Base-by-base conservation (phyloP, 2,888 invertebrate genomes). In the Allolobophora icterica region DNA sequence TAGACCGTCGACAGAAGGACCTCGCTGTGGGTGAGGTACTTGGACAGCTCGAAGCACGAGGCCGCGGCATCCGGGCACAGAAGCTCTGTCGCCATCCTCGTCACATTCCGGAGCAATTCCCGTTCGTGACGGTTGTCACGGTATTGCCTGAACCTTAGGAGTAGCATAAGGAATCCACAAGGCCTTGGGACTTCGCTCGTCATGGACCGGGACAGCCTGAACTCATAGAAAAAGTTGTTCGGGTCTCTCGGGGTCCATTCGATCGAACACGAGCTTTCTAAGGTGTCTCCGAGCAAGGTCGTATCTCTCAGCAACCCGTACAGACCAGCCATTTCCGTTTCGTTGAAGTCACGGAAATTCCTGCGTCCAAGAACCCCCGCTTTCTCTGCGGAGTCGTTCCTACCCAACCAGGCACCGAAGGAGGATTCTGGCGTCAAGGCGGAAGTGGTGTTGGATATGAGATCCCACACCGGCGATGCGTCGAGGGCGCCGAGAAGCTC, bases 301-400 rank as follows among this genome's bases (percentile, higher is more conserved):
- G 89, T 21, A 71, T 92, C 89, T 34, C 33, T 84, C 34, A 92
- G 30, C 19, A 89, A 89, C 11, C 45, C 40, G 45, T 90, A 92
- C 45, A 92, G 87, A 6, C 92, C 92, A 21, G 33, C n/a, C 91
- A 92, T 92, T 90, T 92, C 92, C 84, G 34, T 90, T 33, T 71
- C 90, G 34, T 42, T 92, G 91, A 92, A 92, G 84, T 90, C 83
- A 4, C 87, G 87, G 35, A 87, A 87, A 35, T 87, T 87, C 87
- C 87, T 34, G 87, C 38, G 35, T 4, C 19, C n/a, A 0, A 87
- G 87, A 19, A 87, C 35, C 8, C 35, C 35, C 87, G 35, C 2
- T 38, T 87, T 87, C 24, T 35, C 38, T 15, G 5, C 87, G 34
- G 21, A 13, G 35, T 87, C 87, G 87, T 87, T 87, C 24, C 8